Evolutionary conservation across 2,113 vertebrate genomes (phyloP), one percentile per base, ranked within the genome.

Genomic region (Pipa parva): DNA sequence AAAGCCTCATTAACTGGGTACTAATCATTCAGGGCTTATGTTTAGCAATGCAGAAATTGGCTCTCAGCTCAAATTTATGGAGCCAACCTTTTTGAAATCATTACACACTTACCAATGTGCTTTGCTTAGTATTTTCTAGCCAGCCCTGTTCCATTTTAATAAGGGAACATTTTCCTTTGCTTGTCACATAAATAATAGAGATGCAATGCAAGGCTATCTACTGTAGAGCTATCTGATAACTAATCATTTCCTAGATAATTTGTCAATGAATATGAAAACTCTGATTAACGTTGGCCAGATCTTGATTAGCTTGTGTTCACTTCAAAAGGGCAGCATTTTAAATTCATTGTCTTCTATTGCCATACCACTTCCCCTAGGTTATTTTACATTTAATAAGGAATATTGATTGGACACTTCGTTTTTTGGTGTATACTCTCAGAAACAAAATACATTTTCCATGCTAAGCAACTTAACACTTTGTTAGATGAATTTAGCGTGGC

Each of bases 341-440:
- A 52, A 68, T 68, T 37, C 59, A 68, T 60, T 68, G 65, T 11
- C 66, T 42, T 70, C 61, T 61, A 70, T 54, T 70, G 60, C 33
- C 61, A 60, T 54, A 29, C 45, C 55, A 51, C 28, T 49, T 36
- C 33, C 58, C 52, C 49, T 42, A 58, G 63, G 24, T 61, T 58
- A 61, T 45, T 60, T 61, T 60, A 61, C 48, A 54, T 70, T 61
- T 70, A 60, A 70, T 70, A 49, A 70, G 61, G 45, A 25, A 54
- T 61, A 70, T 70, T 61, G 66, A 70, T 70, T 70, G 10, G 56
- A n/a, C 59, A 59, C 46, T 60, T 28, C 45, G n/a, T n/a, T 59
- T 65, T 68, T 59, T 60, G 24, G 45, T 68, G 51, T 68, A 68
- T 59, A 52, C 48, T 26, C 57, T 22, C 51, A 39, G 58, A 42